phyloP scores from a whole-genome alignment of 2,888 invertebrate species.

The Ochlodes sylvanus region DNA sequence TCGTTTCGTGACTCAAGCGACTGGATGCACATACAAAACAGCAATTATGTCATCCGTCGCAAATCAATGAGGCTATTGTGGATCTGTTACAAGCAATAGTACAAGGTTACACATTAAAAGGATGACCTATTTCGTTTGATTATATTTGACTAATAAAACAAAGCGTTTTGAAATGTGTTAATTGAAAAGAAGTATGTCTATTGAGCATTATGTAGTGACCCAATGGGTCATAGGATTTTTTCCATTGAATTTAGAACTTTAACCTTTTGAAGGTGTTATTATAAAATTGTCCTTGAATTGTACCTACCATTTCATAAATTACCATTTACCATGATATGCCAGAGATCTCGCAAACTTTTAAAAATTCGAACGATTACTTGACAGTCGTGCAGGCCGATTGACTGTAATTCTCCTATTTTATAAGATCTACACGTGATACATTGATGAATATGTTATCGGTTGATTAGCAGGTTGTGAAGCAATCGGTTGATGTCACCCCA shows the following conservation, averaged over 20 bases:
- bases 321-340: too few relatives aligned
- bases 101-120: slow-evolving; percentile 1
- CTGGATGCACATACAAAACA: slow-evolving; percentile 31
- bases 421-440: too few relatives aligned
- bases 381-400: too few relatives aligned
- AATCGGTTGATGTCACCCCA: too few relatives aligned
- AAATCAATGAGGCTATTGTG: slow-evolving; percentile 37
- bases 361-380: too few relatives aligned
- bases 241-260: not conserved
- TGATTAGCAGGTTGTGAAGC: too few relatives aligned
- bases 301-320: not conserved
- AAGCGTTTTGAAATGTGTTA: slow-evolving; percentile 1
- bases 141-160: slow-evolving; percentile 13
- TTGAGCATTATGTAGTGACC: slow-evolving; percentile 1
- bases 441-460: too few relatives aligned
- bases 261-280: not conserved
- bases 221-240: not conserved
- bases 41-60: slow-evolving; percentile 35
- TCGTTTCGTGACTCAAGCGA: slow-evolving; percentile 31
- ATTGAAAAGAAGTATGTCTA: slow-evolving; percentile 2
- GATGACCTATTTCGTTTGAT: slow-evolving; percentile 24
- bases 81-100: slow-evolving; percentile 11
- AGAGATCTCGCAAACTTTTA: too few relatives aligned
- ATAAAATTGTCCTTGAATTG: not conserved
- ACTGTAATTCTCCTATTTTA: too few relatives aligned